Conservation (phyloP, 2,113 vertebrate genomes). For the Taxidea taxus region DNA sequence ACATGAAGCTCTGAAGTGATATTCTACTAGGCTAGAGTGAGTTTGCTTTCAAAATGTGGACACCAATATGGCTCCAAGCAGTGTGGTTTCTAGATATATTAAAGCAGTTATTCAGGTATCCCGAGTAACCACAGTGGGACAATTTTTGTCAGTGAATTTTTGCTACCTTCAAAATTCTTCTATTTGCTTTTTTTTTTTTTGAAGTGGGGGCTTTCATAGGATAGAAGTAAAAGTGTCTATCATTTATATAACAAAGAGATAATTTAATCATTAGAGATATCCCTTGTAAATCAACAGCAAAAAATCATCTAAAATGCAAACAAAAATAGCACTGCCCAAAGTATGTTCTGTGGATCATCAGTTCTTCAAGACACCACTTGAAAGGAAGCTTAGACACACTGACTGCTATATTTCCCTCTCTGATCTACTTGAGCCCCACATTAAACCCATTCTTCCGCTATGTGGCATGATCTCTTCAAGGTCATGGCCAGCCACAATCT, state of each 20-base stretch:
- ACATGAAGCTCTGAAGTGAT: constrained; percentile 49
- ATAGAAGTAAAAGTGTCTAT: background rate
- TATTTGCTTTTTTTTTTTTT: background rate
- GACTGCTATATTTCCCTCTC: background rate
- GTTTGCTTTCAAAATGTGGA: constrained; percentile 28
- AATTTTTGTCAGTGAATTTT: constrained; percentile 33
- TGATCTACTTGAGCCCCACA: background rate
- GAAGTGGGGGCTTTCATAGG: background rate
- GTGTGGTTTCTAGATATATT: background rate
- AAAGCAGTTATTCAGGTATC: constrained; percentile 25
- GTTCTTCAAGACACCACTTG: background rate
- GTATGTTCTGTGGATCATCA: background rate
- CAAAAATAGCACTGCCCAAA: background rate
- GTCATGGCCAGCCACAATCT: background rate
- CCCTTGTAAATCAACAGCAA: background rate
- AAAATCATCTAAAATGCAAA: constrained; percentile 18
- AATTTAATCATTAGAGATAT: background rate
- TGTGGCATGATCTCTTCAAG: background rate
- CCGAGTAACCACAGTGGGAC: background rate
- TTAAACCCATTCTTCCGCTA: background rate
- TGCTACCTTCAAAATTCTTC: constrained; percentile 12
- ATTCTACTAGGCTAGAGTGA: background rate
- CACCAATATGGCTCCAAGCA: background rate
- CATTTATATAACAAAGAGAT: background rate
- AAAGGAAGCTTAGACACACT: background rate